Base-by-base conservation (phyloP, 2,113 vertebrate genomes). In the Gopherus flavomarginatus region DNA sequence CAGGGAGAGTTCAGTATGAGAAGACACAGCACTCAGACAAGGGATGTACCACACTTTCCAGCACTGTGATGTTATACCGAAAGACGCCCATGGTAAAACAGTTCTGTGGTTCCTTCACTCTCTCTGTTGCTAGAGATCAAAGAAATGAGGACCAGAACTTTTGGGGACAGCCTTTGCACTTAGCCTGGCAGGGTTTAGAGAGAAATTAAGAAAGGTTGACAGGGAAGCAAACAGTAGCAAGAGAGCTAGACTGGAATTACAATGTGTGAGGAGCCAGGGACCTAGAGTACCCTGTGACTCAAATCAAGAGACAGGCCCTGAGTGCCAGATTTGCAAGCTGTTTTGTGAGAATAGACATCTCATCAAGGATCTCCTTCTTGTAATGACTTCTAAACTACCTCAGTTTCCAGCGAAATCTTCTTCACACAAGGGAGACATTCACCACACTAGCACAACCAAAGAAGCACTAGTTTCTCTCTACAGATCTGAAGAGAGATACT, bases 401-500 rank as follows among this genome's bases (percentile, higher is more conserved):
- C 24, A 6, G 47, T 78, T 89, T 95, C 56, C 49, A 81, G 56
- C 78, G 53, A 77, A 95, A 83, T 93, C 87, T 81, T n/a, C 87
- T 86, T 31, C 56, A 87, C 80, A 81, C 9, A 65, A 91, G 93
- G 81, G 87, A 4, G 29, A 84, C 62, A 52, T 52, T 82, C 59
- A 75, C 56, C 44, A 9, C 31, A 59, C 49, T 49, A 88, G 35
- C 72, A 57, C 50, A 27, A 59, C 42, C 26, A 72, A 31, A 62
- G 38, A 92, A 91, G 85, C 4, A n/a, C 88, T 47, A 19, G 27
- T 14, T 16, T 14, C 50, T 92, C 54, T 44, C 72, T 88, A 47
- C 83, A 92, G 90, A 87, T 62, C 22, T 65, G 59, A 88, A 89
- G 85, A 91, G 81, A 88, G 80, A 88, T 87, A 52, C 49, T 27